Conservation (phyloP, 2,113 vertebrate species). For the Gymnogyps californianus region DNA sequence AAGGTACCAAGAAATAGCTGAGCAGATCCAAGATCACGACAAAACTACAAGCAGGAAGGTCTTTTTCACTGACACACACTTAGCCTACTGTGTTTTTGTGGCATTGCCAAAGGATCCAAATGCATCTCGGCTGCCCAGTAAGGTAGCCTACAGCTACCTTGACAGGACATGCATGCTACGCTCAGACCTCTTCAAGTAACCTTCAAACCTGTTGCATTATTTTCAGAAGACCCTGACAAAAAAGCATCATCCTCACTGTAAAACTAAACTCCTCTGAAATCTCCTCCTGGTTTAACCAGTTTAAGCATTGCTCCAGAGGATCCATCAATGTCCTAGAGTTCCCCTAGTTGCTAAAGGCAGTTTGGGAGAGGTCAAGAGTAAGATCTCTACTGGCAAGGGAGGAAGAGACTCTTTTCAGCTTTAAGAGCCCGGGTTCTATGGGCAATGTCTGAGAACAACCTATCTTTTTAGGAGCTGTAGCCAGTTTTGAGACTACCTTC, state of each 20-base stretch:
- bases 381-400: not conserved
- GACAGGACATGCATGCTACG: not conserved
- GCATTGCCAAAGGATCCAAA: rapidly evolving
- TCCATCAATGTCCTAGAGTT: not conserved
- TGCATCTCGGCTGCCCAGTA: not conserved
- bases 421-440: not conserved
- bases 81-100: not conserved
- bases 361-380: not conserved
- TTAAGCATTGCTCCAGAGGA: not conserved
- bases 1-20: not conserved
- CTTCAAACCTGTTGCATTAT: not conserved
- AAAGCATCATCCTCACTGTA: not conserved
- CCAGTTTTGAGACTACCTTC: not conserved
- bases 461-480: not conserved
- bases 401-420: not conserved
- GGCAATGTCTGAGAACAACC: not conserved
- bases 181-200: not conserved
- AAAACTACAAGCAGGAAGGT: not conserved
- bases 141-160: not conserved
- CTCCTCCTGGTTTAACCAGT: not conserved
- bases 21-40: not conserved
- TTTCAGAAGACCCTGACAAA: not conserved
- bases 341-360: not conserved
- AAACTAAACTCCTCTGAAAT: not conserved
- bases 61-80: not conserved